phyloP scores from a whole-genome alignment of 1,140 invertebrate species.

The Dufourea novaeangliae region DNA sequence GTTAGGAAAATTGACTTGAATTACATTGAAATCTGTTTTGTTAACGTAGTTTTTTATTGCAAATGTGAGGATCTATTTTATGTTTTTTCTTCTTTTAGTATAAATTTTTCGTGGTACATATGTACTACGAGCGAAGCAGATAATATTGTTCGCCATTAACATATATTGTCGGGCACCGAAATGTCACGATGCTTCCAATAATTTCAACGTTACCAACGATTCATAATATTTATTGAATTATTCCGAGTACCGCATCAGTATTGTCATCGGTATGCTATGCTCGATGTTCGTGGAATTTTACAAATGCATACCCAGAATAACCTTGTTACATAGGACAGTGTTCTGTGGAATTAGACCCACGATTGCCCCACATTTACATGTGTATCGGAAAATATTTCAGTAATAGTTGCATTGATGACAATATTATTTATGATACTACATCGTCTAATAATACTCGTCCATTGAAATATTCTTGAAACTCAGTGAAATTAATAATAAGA shows the following conservation, averaged over 20 bases:
- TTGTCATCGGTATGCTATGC: neutral
- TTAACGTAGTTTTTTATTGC: no score
- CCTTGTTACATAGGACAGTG: neutral
- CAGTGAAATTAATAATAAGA: no score
- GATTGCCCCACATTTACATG: neutral
- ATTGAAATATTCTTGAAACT: no score
- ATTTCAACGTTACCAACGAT: neutral
- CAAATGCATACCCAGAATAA: constrained; percentile 1
- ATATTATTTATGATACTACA: neutral
- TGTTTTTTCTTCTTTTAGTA: no score
- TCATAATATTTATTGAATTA: constrained; percentile 1
- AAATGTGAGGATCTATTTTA: no score
- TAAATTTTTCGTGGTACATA: no score
- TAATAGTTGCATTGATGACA: neutral
- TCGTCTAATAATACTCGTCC: no score
- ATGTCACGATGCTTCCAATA: neutral
- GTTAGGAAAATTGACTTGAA: no score
- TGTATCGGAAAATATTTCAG: neutral
- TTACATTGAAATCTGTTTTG: no score
- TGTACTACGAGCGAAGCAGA: no score
- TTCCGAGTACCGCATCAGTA: neutral
- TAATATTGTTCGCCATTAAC: no score
- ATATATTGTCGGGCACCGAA: neutral
- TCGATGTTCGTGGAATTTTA: neutral
- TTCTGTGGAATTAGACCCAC: neutral